phyloP scores from a whole-genome alignment of 2,113 vertebrate species.

The Elanoides forficatus region DNA sequence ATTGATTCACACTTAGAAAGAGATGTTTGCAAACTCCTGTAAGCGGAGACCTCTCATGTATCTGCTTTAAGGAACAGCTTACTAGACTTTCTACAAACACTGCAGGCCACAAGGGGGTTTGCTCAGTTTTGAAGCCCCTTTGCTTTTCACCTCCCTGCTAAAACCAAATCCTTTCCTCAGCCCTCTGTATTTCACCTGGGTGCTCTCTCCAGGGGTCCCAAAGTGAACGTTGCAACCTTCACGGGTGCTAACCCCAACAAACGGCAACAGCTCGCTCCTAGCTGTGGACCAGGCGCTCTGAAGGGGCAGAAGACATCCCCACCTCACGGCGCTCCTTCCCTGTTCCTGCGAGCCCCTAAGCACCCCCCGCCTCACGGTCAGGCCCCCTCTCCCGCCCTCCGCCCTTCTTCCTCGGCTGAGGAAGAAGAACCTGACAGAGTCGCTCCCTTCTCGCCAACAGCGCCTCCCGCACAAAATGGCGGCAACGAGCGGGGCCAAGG shows the following conservation, averaged over 20 bases:
- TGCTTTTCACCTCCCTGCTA: not conserved
- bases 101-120: not conserved
- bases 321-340: not conserved
- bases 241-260: not conserved
- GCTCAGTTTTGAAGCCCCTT: not conserved
- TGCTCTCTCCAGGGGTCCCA: too few species aligned
- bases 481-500: accelerated
- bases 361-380: accelerated
- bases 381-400: too few species aligned
- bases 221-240: not conserved
- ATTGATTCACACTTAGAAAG: not conserved
- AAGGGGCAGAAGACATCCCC: accelerated
- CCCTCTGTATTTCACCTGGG: not conserved
- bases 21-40: not conserved
- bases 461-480: not conserved
- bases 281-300: accelerated
- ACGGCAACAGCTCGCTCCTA: accelerated
- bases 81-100: not conserved
- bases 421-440: accelerated
- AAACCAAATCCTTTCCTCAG: not conserved
- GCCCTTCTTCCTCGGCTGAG: not conserved
- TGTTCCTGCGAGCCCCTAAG: accelerated
- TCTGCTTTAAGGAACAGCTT: not conserved
- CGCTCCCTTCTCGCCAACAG: not conserved
- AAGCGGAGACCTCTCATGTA: not conserved